Evolutionary conservation across 2,888 invertebrate species (phyloP), one percentile per base, ranked within the genome.

Genomic region (Andrena bicolor): DNA sequence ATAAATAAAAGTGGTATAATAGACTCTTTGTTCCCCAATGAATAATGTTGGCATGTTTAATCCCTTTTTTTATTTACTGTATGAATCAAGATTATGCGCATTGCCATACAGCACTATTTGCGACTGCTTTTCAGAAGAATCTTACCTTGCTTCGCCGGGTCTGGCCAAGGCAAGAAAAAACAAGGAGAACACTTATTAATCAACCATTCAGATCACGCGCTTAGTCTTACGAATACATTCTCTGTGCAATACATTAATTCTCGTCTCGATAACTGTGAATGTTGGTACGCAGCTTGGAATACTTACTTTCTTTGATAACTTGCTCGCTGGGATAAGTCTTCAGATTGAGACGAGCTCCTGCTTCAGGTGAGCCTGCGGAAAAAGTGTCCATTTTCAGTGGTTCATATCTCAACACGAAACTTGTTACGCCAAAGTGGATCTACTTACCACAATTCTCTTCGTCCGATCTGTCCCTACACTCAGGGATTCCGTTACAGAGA

Each of bases 291-390:
- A 32, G n/a, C 0, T 13, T 6, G 2, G 7, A 10, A 75, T 90
- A 96, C 97, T 97, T 94, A 98, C 98, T 97, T 96, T 97, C 96
- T 96, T 97, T 96, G 85, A 98, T 96, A 63, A 95, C 96, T 94
- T 98, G 98, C 41, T 96, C 95, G 35, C 94, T 94, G 0, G 98
- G 98, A 91, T 97, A 97, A 0, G 97, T 97, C 93, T 95, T 96
- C 86, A 98, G 94, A 72, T 96, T 95, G 83, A 98, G 93, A 30
- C 95, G 95, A 2, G 80, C 68, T 28, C 68, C 41, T 13, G 93
- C 93, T 26, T 80, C 90, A 78, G 90, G 94, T 94, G 92, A 65
- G 93, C 80, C 93, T 90, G 51, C 5, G 63, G 23, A 10, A 63
- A 76, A 82, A 35, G 28, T 26, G 41, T 56, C 26, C 3, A 1